Evolutionary conservation across 2,113 vertebrate species (phyloP).

Genomic region (Steatornis caripensis): DNA sequence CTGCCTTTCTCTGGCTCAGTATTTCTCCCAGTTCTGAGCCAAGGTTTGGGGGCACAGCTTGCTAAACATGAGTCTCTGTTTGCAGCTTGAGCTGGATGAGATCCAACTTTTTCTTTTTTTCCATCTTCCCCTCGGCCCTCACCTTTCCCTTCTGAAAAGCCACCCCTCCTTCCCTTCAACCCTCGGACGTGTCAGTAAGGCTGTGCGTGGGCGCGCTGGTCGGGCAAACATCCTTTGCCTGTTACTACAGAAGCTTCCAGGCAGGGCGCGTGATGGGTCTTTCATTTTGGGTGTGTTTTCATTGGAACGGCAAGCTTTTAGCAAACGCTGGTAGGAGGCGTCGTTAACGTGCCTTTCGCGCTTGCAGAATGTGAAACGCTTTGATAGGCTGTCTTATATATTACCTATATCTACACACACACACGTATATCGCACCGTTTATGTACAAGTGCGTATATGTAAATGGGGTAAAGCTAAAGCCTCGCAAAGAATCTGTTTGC

Average conservation of each 20-base stretch:
- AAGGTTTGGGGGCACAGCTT: background rate
- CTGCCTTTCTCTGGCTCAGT: background rate
- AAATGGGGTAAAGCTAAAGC: background rate
- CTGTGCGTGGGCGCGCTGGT: fast-evolving
- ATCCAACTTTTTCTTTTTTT: background rate
- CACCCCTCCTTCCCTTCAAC: background rate
- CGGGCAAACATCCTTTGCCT: background rate
- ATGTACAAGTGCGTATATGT: background rate
- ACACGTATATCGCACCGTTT: background rate
- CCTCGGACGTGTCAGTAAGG: background rate
- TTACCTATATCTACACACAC: too few species aligned
- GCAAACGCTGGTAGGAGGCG: background rate
- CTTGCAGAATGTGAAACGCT: background rate
- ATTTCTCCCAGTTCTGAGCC: background rate
- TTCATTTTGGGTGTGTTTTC: background rate
- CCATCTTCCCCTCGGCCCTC: background rate
- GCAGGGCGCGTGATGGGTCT: fast-evolving
- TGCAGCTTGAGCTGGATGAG: background rate
- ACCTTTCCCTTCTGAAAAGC: background rate
- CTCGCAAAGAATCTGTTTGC: background rate
- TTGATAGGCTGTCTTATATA: background rate
- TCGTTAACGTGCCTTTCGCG: background rate
- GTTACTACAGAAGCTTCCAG: fast-evolving
- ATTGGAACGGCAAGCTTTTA: background rate
- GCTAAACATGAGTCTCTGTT: background rate